Evolutionary conservation across 2,113 vertebrate species (phyloP).

Genomic region (Nematolebias whitei): DNA sequence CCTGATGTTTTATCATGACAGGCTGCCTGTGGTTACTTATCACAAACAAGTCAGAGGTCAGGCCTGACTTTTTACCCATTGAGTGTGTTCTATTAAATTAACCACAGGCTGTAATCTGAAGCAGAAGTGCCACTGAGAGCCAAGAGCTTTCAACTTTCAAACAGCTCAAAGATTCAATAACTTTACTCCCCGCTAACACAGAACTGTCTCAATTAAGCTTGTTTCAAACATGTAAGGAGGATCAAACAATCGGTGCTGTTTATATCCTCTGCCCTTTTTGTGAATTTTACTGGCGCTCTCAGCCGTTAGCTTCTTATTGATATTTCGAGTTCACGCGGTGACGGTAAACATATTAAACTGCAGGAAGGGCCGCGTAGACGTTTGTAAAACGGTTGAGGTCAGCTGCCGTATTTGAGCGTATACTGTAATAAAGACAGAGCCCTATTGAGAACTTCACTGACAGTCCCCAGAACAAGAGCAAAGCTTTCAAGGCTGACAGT

Average conservation of each 20-base stretch:
- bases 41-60: slow-evolving; percentile 88
- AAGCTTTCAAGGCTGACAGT: slow-evolving; percentile 76
- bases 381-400: slow-evolving; percentile 61
- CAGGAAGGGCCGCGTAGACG: slow-evolving; percentile 29
- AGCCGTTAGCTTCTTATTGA: slow-evolving; percentile 7
- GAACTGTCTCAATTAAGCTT: slow-evolving; percentile 64
- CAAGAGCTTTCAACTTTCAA: slow-evolving; percentile 73
- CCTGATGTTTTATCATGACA: slow-evolving; percentile 86
- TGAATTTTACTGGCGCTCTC: not conserved
- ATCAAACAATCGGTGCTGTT: not conserved
- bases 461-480: slow-evolving; percentile 69
- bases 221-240: not conserved
- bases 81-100: slow-evolving; percentile 80
- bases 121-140: slow-evolving; percentile 82
- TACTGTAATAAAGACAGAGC: slow-evolving; percentile 77
- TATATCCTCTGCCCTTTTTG: not conserved
- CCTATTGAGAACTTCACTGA: slow-evolving; percentile 73
- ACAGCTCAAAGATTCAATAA: slow-evolving; percentile 35
- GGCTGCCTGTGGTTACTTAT: slow-evolving; percentile 87
- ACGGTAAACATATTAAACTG: slow-evolving; percentile 35
- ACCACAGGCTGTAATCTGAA: slow-evolving; percentile 88
- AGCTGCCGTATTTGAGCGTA: slow-evolving; percentile 52
- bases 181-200: not conserved
- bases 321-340: not conserved
- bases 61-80: slow-evolving; percentile 81